Base-by-base conservation (phyloP, 2,888 invertebrate genomes). In the Xylota segnis region DNA sequence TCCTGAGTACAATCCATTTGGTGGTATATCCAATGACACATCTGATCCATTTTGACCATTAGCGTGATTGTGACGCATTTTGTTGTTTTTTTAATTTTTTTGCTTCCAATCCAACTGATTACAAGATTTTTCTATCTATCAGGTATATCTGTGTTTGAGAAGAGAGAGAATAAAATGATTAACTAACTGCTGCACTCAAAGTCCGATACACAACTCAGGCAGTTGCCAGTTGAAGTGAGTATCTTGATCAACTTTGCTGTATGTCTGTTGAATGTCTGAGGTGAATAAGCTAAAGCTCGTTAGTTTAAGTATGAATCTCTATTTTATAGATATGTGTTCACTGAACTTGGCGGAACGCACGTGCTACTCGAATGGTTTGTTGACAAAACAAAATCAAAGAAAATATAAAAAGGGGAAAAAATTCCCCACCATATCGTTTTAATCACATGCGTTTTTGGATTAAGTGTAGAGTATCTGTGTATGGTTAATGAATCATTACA, bases 1-100 rank as follows among this genome's bases (percentile, higher is more conserved):
- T 14, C 90, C 91, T 66, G 90, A 89, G 61, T 90, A 91, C 10
- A 90, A 88, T 9, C 90, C 92, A 75, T 91, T 90, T 27, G 91
- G 90, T 56, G 92, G 91, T 83, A 91, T 92, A 16, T 92, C 91
- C 87, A 91, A 81, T 40, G 92, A 90, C 12, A 91, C 89, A 32
- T 91, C 91, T 6, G 90, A 89, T 40, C 89, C 88, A 23, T 87
- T 88, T 84, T 88, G 88, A 43, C 87, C 87, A 70, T 1, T 23
- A 23, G 52, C 75, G 63, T 52, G 87, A 75, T 68, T 88, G 75
- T 81, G 88, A 34, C 76, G 82, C 86, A 86, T 86, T 58, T 77
- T 45, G 32, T 5, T 37, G 12, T n/a, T 27, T 52, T 72, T 32
- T 43, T 12, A 32, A 14, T 10, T 40, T 54, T 37, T 66, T 63